Conservation (phyloP, 2,888 invertebrate genomes). For the Operophtera brumata region DNA sequence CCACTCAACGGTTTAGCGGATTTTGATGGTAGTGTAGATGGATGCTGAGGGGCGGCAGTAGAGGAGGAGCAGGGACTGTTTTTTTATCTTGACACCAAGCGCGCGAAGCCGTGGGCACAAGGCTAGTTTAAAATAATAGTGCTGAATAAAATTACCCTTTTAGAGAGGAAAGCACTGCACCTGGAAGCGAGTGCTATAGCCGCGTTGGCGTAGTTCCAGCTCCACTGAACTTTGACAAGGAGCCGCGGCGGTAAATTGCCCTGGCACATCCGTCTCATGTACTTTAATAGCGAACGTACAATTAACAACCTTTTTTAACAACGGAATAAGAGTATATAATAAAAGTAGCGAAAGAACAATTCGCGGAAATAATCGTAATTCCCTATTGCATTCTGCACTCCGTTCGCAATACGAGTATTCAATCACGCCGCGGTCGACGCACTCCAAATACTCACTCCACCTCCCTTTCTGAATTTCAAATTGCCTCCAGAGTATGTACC, state of each 20-base stretch:
- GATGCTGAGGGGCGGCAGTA: too few species aligned
- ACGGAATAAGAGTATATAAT: slow-evolving; percentile 2
- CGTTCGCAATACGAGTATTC: slow-evolving; percentile 35
- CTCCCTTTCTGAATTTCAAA: slow-evolving; percentile 54
- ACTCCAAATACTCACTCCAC: slow-evolving; percentile 54
- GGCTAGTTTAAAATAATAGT: neutral
- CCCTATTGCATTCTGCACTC: slow-evolving; percentile 32
- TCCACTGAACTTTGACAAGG: slow-evolving; percentile 78
- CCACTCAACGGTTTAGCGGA: too few species aligned
- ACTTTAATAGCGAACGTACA: slow-evolving; percentile 31
- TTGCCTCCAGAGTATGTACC: slow-evolving; percentile 50
- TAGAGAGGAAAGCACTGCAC: slow-evolving; percentile 50
- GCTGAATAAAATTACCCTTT: slow-evolving; percentile 4
- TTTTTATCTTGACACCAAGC: too few species aligned
- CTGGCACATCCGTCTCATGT: slow-evolving; percentile 48
- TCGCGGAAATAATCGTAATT: slow-evolving; percentile 21
- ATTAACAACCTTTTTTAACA: slow-evolving; percentile 11
- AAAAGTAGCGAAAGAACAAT: slow-evolving; percentile 23
- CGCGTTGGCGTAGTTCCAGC: slow-evolving; percentile 72
- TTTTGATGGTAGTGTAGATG: too few species aligned
- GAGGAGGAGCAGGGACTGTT: too few species aligned
- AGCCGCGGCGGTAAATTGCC: slow-evolving; percentile 56
- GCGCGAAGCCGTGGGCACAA: too few species aligned
- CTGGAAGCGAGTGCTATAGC: slow-evolving; percentile 68
- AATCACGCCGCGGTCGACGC: slow-evolving; percentile 52